Conservation (phyloP, 2,797 vertebrate genomes). For the Manis crassicaudata region DNA sequence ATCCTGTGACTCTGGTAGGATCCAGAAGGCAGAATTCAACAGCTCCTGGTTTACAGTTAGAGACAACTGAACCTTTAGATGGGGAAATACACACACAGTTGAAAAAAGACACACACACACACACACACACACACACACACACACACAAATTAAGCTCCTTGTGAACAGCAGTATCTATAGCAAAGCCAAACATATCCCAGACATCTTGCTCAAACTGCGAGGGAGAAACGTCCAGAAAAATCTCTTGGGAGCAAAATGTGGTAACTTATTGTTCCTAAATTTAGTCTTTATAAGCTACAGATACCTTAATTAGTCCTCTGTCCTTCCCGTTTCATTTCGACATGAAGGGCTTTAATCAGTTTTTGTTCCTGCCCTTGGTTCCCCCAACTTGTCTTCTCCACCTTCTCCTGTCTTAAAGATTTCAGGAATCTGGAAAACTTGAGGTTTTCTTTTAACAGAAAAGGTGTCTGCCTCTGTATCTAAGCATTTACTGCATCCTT, state of each 20-base stretch:
- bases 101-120: too few relatives aligned
- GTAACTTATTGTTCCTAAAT: neutral
- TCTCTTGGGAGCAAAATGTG: neutral
- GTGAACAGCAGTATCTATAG: neutral
- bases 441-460: neutral
- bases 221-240: neutral
- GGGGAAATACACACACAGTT: neutral
- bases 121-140: neutral
- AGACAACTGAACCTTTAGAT: neutral
- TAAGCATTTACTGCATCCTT: neutral
- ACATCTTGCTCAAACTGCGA: neutral
- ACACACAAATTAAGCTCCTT: neutral
- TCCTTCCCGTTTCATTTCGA: neutral
- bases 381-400: neutral
- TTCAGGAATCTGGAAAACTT: neutral
- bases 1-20: neutral
- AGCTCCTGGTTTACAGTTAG: neutral
- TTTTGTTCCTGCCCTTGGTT: neutral
- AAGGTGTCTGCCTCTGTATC: neutral
- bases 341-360: neutral
- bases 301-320: neutral
- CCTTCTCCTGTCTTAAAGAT: neutral
- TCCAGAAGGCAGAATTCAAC: neutral
- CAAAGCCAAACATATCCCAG: neutral
- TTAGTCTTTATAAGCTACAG: neutral